phyloP scores from a whole-genome alignment of 1,140 invertebrate species.

The Lepidostoma basale region DNA sequence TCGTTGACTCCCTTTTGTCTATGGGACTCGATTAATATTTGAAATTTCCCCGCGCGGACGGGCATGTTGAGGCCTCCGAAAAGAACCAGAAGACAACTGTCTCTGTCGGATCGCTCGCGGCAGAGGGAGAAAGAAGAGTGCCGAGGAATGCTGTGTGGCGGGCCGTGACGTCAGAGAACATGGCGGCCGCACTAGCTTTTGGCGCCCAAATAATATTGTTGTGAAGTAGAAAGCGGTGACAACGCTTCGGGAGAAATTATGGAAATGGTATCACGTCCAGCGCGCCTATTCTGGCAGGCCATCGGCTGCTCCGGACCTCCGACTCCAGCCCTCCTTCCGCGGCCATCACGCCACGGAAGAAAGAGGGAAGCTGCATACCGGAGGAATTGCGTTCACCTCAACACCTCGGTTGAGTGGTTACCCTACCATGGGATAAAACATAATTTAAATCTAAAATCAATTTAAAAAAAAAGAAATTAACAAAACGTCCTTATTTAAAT shows the following conservation, averaged over 20 bases:
- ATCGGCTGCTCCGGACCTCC: not conserved
- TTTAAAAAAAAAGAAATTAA: too few species aligned
- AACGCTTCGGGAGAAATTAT: constrained; percentile 4
- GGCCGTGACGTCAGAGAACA: constrained; percentile 27
- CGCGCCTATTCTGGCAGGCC: not conserved
- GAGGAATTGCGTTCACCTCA: too few species aligned
- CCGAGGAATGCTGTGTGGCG: constrained; percentile 25
- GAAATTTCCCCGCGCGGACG: not conserved
- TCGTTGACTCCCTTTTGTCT: not conserved
- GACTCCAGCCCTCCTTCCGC: not conserved
- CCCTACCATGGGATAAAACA: too few species aligned
- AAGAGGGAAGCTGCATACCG: too few species aligned
- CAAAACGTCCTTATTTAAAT: too few species aligned
- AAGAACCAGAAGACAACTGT: not conserved
- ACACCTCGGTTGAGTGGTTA: too few species aligned
- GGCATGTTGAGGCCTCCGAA: constrained; percentile 14
- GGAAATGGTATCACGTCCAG: constrained; percentile 3
- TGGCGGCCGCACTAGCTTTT: constrained; percentile 21
- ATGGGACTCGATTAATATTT: not conserved
- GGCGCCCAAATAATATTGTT: constrained; percentile 30
- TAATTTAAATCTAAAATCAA: too few species aligned
- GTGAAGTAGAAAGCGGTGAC: constrained; percentile 24
- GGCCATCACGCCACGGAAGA: too few species aligned
- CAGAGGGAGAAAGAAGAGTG: constrained; percentile 9
- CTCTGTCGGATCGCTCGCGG: not conserved